Evolutionary conservation across 2,113 vertebrate species (phyloP), one percentile per base, ranked within the genome.

Genomic region (Osmerus eperlanus): DNA sequence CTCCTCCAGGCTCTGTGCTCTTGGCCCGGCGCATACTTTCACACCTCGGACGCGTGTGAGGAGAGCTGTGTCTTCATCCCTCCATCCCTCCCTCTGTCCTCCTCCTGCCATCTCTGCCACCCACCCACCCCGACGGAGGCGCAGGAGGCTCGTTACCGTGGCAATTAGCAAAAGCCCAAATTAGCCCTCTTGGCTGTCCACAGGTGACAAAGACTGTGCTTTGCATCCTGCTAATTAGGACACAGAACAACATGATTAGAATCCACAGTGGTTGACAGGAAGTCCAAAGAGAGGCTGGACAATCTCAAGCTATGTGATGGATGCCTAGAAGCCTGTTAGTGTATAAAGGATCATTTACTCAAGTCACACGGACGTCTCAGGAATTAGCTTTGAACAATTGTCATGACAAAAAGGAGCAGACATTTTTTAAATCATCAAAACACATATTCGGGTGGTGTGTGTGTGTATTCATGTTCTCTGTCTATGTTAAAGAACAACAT

Each of bases 101-200:
- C 62, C 69, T 60, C 62, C 86, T 88, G 81, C 88, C 86, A 86
- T 88, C 87, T 81, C 84, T 86, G 85, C 88, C 87, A 86, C 88
- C 88, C 87, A 85, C 84, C 86, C 60, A 53, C 76, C 85, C 86
- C 86, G 86, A 84, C 41, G 78, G 82, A 89, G 87, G 86, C 90
- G 85, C 90, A 89, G 90, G 91, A 89, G 88, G 88, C 89, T 90
- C 87, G 90, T 93, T 92, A 92, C 91, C 85, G 90, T 91, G 88
- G 90, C 92, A 93, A 93, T 93, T 92, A 92, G 89, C 85, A 79
- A 89, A 89, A 86, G 90, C 86, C 90, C 87, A 92, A 91, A 92
- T 93, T 92, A 92, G 89, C 85, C 88, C 86, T 88, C 90, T 91
- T 88, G 84, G 89, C 87, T 90, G 89, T 91, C 89, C 89, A 91